Evolutionary conservation across 2,797 vertebrate species (phyloP), one percentile per base, ranked within the genome.

Genomic region (Threskiornis aethiopicus): DNA sequence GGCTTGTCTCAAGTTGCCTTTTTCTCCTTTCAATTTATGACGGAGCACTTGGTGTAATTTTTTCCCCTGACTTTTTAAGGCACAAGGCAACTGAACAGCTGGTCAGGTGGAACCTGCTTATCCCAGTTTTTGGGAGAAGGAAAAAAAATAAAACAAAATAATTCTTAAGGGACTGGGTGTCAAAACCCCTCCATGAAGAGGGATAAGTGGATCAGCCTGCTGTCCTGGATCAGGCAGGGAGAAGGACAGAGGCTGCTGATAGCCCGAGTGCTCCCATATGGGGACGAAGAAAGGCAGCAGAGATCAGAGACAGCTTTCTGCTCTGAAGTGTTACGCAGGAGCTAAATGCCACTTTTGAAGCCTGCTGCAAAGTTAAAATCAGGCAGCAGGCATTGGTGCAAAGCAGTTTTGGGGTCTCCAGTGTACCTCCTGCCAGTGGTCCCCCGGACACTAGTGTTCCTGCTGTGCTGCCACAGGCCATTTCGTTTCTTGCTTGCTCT

Each of bases 241-340:
- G 9, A 73, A 33, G n/a, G 31, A 12, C 31, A 93, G 65, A 66
- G 19, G 35, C 51, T 93, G 57, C 18, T 41, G 41, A 62, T 8
- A 81, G 71, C 28, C 49, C 5, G 3, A 78, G 31, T 29, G 28
- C 25, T 91, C 55, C 71, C 26, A 29, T 39, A 16, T 16, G 19
- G 75, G 65, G 28, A 84, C 4, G 20, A 41, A 25, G 11, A 88
- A 46, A 24, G 64, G 51, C 64, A 81, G 51, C 49, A 71, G 33
- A 58, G 15, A 80, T 16, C 44, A 52, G 62, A 86, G 33, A 26
- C 26, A 61, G 21, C 77, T 67, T 79, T 42, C 54, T 39, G 67
- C 52, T 73, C 61, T 1, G 0, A 61, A 46, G 47, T 9, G 1
- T 21, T 47, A 24, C 2, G 0, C 11, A 58, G 51, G 28, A 77